A percentile compares a stretch with the other conserved stretches of the same genome.
Conservation (phyloP, 2,888 invertebrate species). For the Cerceris rybyensis region DNA sequence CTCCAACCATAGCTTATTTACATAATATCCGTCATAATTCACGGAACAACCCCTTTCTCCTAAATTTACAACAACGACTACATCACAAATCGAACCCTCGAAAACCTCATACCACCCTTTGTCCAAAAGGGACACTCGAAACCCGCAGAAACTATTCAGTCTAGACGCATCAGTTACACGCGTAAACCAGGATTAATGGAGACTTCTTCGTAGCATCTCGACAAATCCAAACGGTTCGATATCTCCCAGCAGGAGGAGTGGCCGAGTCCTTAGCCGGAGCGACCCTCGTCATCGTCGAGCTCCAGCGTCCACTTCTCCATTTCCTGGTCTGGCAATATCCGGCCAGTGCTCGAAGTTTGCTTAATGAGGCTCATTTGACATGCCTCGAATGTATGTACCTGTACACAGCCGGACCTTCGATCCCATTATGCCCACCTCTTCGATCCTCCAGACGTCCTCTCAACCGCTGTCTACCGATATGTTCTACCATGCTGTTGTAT, state of each 20-base stretch:
- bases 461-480: conserved; percentile 32
- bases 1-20: no score
- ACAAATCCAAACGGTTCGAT: conserved; percentile 35
- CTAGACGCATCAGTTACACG: conserved; percentile 38
- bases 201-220: conserved; percentile 12
- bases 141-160: neutral
- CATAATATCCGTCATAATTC: no score
- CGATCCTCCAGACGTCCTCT: conserved; percentile 19
- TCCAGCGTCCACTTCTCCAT: conserved; percentile 47
- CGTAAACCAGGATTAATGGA: conserved; percentile 55
- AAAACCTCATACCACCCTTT: no score
- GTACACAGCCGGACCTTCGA: conserved; percentile 44
- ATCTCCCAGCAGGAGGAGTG: conserved; percentile 20
- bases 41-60: no score
- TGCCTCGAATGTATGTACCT: conserved; percentile 52
- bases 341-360: conserved; percentile 63
- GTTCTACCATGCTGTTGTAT: conserved; percentile 24
- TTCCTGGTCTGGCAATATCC: conserved; percentile 50
- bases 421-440: conserved; percentile 54
- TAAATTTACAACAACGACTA: no score
- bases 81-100: no score
- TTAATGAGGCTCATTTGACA: conserved; percentile 75
- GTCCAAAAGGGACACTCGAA: no score
- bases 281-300: conserved; percentile 36
- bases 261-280: conserved; percentile 42